Evolutionary conservation across 2,888 invertebrate genomes (phyloP).

Genomic region (Parelbella ahira): DNA sequence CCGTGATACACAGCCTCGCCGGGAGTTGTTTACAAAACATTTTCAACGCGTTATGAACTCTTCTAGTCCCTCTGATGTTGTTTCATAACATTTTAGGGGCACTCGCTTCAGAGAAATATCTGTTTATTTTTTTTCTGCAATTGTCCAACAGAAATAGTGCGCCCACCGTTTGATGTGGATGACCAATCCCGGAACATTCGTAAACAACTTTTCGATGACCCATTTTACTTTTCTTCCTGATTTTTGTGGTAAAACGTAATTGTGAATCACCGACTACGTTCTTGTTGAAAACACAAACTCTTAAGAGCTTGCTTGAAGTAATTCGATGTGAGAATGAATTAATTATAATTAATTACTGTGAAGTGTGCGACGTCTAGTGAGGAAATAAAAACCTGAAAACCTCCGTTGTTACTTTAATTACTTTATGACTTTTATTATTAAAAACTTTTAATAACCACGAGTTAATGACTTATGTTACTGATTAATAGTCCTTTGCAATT

Average conservation of each 20-base stretch:
- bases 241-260: neutral
- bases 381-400: too few relatives aligned
- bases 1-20: slow-evolving; percentile 19
- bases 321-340: too few relatives aligned
- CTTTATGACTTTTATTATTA: too few relatives aligned
- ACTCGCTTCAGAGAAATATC: slow-evolving; percentile 30
- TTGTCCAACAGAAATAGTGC: slow-evolving; percentile 25
- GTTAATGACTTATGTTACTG: too few relatives aligned
- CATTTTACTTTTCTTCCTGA: slow-evolving; percentile 14
- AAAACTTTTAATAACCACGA: too few relatives aligned
- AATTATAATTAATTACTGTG: too few relatives aligned
- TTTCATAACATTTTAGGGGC: slow-evolving; percentile 55
- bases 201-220: slow-evolving; percentile 17
- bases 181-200: slow-evolving; percentile 7
- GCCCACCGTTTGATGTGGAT: slow-evolving; percentile 19
- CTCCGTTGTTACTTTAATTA: too few relatives aligned
- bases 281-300: too few relatives aligned
- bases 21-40: slow-evolving; percentile 47
- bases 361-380: too few relatives aligned
- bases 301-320: too few relatives aligned
- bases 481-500: too few relatives aligned
- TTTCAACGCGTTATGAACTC: slow-evolving; percentile 49
- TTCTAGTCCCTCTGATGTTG: slow-evolving; percentile 39
- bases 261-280: too few relatives aligned
- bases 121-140: slow-evolving; percentile 22